Conservation (phyloP, 2,113 vertebrate species). For the Callorhinus ursinus region DNA sequence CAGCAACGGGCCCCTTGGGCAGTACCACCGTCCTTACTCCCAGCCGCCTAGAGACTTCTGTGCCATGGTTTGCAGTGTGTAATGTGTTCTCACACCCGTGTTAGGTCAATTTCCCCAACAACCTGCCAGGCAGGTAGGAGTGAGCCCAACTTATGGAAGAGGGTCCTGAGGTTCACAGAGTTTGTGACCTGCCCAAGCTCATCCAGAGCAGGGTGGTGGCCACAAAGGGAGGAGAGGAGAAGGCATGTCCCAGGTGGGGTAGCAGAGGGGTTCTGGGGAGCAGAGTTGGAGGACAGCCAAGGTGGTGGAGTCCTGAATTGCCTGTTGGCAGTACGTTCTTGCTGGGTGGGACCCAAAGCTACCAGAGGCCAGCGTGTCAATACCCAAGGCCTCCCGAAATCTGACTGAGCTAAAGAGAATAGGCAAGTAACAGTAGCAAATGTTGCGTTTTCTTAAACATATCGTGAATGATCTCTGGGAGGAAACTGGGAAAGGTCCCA, state of each 20-base stretch:
- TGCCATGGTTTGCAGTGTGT: neutral
- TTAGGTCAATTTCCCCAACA: neutral
- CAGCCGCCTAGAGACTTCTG: neutral
- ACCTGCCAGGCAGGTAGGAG: neutral
- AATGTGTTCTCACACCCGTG: neutral
- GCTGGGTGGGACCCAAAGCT: neutral
- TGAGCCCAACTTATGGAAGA: neutral
- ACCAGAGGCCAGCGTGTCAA: neutral
- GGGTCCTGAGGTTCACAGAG: neutral
- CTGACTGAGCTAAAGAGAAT: neutral
- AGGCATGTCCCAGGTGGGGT: rapidly evolving
- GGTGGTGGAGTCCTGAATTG: neutral
- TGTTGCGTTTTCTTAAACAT: neutral
- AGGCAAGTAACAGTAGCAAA: neutral
- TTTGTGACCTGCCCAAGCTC: neutral
- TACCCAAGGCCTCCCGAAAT: neutral
- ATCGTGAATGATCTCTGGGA: neutral
- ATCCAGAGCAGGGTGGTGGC: neutral
- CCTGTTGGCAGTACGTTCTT: neutral
- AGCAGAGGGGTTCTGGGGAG: neutral
- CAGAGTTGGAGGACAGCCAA: neutral
- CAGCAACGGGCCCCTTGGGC: neutral
- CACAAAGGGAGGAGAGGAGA: neutral
- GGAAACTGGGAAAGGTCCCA: neutral
- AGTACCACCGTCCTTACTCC: neutral